phyloP scores from a whole-genome alignment of 2,888 invertebrate species.

The Iselma pallidipennis region DNA sequence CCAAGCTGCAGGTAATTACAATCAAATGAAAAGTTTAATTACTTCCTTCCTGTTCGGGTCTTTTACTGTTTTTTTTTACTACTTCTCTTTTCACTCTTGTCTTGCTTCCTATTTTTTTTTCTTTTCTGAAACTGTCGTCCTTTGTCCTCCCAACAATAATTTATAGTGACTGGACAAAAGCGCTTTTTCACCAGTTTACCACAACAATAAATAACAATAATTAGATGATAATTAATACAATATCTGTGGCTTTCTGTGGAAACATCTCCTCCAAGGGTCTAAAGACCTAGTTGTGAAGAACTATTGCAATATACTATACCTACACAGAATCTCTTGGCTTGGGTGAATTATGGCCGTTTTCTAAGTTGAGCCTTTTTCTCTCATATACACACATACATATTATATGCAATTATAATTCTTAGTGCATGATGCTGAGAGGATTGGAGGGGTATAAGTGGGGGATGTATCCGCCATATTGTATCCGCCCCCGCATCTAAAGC shows the following conservation, averaged over 20 bases:
- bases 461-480: constrained; percentile 57
- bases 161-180: constrained; percentile 30
- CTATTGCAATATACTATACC: constrained; percentile 1
- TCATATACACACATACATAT: constrained; percentile 52
- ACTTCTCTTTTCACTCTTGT: too few relatives aligned
- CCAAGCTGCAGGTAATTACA: constrained; percentile 33
- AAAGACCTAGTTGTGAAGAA: constrained; percentile 14
- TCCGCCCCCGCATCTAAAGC: constrained; percentile 53
- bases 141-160: constrained; percentile 24
- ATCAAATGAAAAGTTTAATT: constrained; percentile 37
- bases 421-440: constrained; percentile 52
- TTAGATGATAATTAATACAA: constrained; percentile 53
- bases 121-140: constrained; percentile 2
- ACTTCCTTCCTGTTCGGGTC: constrained; percentile 28
- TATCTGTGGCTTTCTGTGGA: constrained; percentile 33
- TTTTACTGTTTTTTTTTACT: background rate
- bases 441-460: constrained; percentile 49
- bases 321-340: constrained; percentile 24
- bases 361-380: constrained; percentile 33
- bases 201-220: constrained; percentile 47
- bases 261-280: constrained; percentile 9
- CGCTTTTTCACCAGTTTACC: constrained; percentile 32
- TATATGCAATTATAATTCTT: constrained; percentile 57
- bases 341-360: constrained; percentile 48
- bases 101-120: too few relatives aligned